Evolutionary conservation across 2,888 invertebrate genomes (phyloP), one percentile per base, ranked within the genome.

Genomic region (Synergus gifuensis): DNA sequence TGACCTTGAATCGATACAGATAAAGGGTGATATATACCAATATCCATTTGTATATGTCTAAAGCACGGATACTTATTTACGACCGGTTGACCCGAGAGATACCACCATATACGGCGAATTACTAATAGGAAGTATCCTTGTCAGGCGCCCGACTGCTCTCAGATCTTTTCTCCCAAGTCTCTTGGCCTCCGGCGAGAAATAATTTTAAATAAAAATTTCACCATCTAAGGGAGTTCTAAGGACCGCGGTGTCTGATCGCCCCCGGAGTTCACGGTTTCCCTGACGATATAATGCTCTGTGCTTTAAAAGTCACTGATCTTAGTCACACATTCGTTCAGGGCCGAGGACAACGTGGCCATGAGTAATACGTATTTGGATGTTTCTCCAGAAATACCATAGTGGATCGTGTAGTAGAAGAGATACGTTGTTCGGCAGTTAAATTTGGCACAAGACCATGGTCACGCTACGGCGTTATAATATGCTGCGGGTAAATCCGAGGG

Each of bases 171-270:
- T 60, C 14, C 22, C 60, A 60, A 60, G 60, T 60, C 60, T 73
- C 86, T 83, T 86, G 89, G 86, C 88, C 88, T 88, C 88, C 87
- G 85, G 79, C 78, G 83, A 81, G 83, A 81, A 85, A 86, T 86
- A 84, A 86, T 87, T 87, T 85, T 85, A 81, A 85, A 86, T 88
- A 87, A 89, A 90, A 89, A 86, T 88, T 85, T 85, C 85, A 82
- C 90, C 89, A 85, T 90, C 89, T 89, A 90, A 85, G 90, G 90
- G 85, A 87, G 87, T 88, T 86, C 88, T 88, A 89, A 89, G 86
- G 88, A 89, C 88, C 81, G 73, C 67, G 46, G 40, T 60, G 63
- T 73, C 77, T 80, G 46, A 46, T 80, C 66, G 78, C 64, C 60
- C 80, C 81, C 81, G 63, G 81, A 79, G 83, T 82, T 84, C 82